phyloP scores from a whole-genome alignment of 2,113 vertebrate species.

The Brachionichthys hirsutus region DNA sequence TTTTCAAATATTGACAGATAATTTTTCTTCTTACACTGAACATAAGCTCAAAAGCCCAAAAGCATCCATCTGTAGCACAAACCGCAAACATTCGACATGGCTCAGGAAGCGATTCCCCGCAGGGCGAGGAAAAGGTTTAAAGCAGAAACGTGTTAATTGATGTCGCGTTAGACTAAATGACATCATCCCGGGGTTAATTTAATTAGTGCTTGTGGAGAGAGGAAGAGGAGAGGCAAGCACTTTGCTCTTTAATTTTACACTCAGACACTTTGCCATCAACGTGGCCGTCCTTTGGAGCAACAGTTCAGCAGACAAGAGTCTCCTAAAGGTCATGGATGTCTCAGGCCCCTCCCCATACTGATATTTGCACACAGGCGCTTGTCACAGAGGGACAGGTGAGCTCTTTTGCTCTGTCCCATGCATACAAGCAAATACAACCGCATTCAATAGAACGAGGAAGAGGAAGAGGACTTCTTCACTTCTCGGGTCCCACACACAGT shows the following conservation, averaged over 20 bases:
- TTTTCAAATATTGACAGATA: conserved; percentile 15
- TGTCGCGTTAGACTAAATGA: conserved; percentile 27
- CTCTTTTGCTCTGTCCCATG: too few relatives aligned
- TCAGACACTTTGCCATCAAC: conserved; percentile 11
- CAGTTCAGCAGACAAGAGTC: neutral
- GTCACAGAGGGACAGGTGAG: too few relatives aligned
- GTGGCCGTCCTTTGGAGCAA: neutral
- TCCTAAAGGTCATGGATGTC: too few relatives aligned
- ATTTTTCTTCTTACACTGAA: neutral
- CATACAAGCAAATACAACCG: too few relatives aligned
- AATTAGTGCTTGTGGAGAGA: conserved; percentile 30
- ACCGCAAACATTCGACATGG: conserved; percentile 20
- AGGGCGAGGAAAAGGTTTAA: conserved; percentile 16
- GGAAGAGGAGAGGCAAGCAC: neutral
- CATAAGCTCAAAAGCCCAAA: conserved; percentile 9
- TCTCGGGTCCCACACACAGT: too few relatives aligned
- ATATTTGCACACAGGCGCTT: too few relatives aligned
- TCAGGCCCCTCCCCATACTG: too few relatives aligned
- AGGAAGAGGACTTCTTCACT: too few relatives aligned
- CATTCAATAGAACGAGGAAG: too few relatives aligned
- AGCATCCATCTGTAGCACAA: neutral
- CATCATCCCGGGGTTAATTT: conserved; percentile 41
- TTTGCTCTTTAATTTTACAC: neutral
- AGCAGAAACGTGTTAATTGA: conserved; percentile 42
- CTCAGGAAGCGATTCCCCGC: neutral